phyloP scores from a whole-genome alignment of 2,797 vertebrate genomes.

The Menidia menidia region DNA sequence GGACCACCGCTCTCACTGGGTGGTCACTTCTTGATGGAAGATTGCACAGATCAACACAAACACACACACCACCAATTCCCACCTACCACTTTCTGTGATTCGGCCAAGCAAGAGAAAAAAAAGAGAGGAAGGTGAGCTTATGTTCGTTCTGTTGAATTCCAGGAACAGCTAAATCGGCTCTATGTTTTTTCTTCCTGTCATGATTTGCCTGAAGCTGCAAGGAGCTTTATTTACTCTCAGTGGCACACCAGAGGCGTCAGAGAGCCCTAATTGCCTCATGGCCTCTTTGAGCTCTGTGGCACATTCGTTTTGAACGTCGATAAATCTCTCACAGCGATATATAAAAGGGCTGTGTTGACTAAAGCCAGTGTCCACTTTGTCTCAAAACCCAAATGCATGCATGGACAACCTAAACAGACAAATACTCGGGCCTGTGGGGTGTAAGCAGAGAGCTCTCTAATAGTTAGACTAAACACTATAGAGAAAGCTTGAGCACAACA shows the following conservation, averaged over 20 bases:
- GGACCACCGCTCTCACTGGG: constrained; percentile 61
- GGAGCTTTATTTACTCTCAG: constrained; percentile 71
- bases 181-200: constrained; percentile 59
- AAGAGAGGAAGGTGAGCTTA: constrained; percentile 39
- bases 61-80: constrained; percentile 30
- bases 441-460: constrained; percentile 52
- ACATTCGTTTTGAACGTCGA: constrained; percentile 58
- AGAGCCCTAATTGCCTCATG: constrained; percentile 75
- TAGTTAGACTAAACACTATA: constrained; percentile 37
- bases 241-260: constrained; percentile 65
- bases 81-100: constrained; percentile 41
- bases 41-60: constrained; percentile 48
- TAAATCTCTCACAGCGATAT: constrained; percentile 53
- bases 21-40: constrained; percentile 57
- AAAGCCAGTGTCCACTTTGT: constrained; percentile 54
- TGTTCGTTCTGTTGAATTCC: constrained; percentile 66
- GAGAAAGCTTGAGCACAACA: constrained; percentile 34
- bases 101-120: constrained; percentile 37
- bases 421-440: constrained; percentile 38
- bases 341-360: constrained; percentile 53
- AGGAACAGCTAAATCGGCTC: constrained; percentile 50
- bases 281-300: constrained; percentile 64
- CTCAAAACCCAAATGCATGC: constrained; percentile 47
- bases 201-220: constrained; percentile 52
- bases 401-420: constrained; percentile 40